These are phyloP conservation scores for Penaeus vannamei DNA, from an alignment of 1,140 invertebrate genomes.

Conservation along the genomic window DNA sequence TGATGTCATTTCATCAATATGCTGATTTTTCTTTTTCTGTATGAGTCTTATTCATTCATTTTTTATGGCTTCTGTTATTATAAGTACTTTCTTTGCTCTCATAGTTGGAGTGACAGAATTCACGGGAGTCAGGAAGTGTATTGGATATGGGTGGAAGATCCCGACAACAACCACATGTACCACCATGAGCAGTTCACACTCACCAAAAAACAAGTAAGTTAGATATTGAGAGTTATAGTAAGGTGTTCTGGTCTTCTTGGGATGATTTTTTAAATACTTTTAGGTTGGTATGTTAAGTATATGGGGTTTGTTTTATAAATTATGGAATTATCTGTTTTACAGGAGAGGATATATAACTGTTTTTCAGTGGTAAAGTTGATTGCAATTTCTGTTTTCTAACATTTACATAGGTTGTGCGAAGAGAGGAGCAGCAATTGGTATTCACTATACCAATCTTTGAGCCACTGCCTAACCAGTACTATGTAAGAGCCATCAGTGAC, in stretches of 20 bases:
- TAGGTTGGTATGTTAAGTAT: no score
- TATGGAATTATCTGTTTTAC: no score
- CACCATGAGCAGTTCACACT: constrained; percentile 95
- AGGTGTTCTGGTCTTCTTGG: background rate
- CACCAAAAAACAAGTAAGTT: constrained; percentile 87
- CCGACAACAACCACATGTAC: constrained; percentile 93
- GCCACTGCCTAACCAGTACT: constrained; percentile 92
- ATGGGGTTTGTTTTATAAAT: no score
- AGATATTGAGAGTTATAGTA: background rate
- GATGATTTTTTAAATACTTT: constrained; percentile 32
- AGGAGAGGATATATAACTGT: no score
- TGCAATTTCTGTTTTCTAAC: constrained; percentile 59
- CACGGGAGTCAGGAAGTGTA: constrained; percentile 93
- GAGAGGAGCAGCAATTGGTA: constrained; percentile 86
- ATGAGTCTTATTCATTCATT: constrained; percentile 10
- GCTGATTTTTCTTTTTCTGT: background rate
- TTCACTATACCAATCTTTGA: constrained; percentile 97
- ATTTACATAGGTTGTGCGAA: constrained; percentile 75
- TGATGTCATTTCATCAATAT: no score
- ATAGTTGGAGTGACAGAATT: constrained; percentile 88
- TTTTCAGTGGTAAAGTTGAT: background rate
- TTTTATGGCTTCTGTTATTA: no score
- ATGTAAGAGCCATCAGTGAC: constrained; percentile 89
- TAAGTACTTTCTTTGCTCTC: no score
- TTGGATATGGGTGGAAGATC: constrained; percentile 99